phyloP scores from a whole-genome alignment of 2,888 invertebrate genomes.

The Sarcophaga caerulescens region DNA sequence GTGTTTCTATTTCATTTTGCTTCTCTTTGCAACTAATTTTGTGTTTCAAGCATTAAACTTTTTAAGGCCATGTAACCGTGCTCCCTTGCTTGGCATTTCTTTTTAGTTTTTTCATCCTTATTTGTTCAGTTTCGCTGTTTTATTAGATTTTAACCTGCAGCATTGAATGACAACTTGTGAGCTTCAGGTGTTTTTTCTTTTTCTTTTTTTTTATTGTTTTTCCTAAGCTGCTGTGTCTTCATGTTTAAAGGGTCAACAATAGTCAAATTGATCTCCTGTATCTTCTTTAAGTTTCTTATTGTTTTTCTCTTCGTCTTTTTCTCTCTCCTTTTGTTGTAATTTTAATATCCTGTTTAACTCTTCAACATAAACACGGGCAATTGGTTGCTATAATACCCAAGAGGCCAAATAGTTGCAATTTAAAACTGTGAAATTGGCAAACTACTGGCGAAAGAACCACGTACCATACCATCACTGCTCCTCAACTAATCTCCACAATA shows the following conservation, averaged over 20 bases:
- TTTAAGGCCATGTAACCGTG: not conserved
- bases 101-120: not conserved
- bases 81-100: not conserved
- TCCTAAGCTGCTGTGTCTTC: not conserved
- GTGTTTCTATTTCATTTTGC: slow-evolving; percentile 9
- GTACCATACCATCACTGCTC: too few species aligned
- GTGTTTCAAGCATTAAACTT: not conserved
- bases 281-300: not conserved
- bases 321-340: too few species aligned
- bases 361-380: slow-evolving; percentile 30
- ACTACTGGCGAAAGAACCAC: too few species aligned
- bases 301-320: not conserved
- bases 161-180: not conserved
- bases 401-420: too few species aligned
- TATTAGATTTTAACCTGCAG: slow-evolving; percentile 26
- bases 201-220: not conserved
- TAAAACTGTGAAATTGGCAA: too few species aligned
- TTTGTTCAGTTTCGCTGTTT: not conserved
- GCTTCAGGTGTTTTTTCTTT: not conserved
- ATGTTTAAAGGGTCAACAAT: not conserved
- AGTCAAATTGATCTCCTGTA: not conserved
- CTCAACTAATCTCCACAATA: too few species aligned
- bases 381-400: not conserved
- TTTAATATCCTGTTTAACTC: slow-evolving; percentile 38
- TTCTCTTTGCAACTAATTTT: not conserved